Conservation (phyloP, 2,797 vertebrate species). For the Hemibagrus guttatus region DNA sequence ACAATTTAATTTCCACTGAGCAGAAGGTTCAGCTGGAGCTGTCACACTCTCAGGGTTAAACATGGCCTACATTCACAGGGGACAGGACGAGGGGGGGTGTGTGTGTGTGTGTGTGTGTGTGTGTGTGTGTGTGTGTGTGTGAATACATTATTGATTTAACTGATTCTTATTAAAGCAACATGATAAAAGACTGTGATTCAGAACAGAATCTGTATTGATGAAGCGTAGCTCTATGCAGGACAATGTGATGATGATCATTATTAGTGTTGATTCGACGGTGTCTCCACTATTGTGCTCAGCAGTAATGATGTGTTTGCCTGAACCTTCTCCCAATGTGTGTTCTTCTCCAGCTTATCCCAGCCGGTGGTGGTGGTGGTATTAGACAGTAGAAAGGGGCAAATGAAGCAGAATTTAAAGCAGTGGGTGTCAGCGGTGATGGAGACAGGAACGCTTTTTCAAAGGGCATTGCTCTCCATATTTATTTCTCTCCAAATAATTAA, state of each 20-base stretch:
- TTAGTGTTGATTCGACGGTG: neutral
- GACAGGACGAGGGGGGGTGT: neutral
- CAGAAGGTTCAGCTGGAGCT: constrained; percentile 35
- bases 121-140: constrained; percentile 18
- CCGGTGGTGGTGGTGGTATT: constrained; percentile 1
- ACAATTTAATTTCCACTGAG: constrained; percentile 48
- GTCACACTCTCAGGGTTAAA: constrained; percentile 11
- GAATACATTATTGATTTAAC: neutral
- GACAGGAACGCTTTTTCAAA: neutral
- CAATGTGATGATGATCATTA: neutral
- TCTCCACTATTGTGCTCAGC: neutral
- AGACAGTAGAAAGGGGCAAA: neutral
- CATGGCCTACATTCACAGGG: neutral
- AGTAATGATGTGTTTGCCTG: neutral
- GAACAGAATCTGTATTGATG: neutral
- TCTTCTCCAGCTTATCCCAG: neutral
- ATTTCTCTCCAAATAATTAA: constrained; percentile 16
- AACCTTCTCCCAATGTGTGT: neutral
- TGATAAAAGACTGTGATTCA: neutral
- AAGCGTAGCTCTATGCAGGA: no score
- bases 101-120: constrained; percentile 19
- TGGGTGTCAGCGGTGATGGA: neutral
- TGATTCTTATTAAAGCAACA: neutral
- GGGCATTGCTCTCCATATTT: neutral
- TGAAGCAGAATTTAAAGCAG: constrained; percentile 11